phyloP scores from a whole-genome alignment of 2,113 vertebrate genomes.

The Chloropsis hardwickii region DNA sequence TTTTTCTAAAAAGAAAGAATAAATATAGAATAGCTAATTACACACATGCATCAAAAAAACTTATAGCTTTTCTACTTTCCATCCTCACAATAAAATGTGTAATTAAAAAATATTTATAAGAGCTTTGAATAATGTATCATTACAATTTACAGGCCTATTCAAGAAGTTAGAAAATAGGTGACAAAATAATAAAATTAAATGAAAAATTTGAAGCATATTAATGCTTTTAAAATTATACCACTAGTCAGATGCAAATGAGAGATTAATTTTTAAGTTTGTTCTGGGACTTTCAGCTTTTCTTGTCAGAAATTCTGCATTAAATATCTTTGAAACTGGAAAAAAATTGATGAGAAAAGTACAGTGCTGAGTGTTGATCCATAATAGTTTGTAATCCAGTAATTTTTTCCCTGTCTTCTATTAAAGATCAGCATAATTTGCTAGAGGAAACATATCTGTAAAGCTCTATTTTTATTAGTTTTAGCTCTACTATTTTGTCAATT shows the following conservation, averaged over 20 bases:
- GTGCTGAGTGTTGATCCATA: not conserved
- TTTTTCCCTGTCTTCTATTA: not conserved
- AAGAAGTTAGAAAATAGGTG: not conserved
- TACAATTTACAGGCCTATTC: not conserved
- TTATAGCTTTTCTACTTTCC: not conserved
- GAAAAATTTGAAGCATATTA: not conserved
- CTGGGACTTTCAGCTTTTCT: not conserved
- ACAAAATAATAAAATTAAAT: not conserved
- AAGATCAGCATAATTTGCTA: not conserved
- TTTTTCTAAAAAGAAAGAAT: not conserved
- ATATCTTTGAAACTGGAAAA: not conserved
- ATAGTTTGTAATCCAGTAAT: not conserved
- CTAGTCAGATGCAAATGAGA: not conserved
- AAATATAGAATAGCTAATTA: not conserved
- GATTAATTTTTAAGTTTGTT: not conserved
- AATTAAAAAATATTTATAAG: not conserved
- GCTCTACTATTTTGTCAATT: not conserved
- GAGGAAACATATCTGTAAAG: not conserved
- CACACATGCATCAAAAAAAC: not conserved
- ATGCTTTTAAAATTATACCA: not conserved
- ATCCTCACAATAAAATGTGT: not conserved
- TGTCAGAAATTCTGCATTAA: not conserved
- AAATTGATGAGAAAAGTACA: not conserved
- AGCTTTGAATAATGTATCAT: not conserved
- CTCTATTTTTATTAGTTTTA: not conserved